These are phyloP conservation scores for Nibea coibor DNA, from an alignment of 2,113 vertebrate genomes.

Conservation along the genomic window DNA sequence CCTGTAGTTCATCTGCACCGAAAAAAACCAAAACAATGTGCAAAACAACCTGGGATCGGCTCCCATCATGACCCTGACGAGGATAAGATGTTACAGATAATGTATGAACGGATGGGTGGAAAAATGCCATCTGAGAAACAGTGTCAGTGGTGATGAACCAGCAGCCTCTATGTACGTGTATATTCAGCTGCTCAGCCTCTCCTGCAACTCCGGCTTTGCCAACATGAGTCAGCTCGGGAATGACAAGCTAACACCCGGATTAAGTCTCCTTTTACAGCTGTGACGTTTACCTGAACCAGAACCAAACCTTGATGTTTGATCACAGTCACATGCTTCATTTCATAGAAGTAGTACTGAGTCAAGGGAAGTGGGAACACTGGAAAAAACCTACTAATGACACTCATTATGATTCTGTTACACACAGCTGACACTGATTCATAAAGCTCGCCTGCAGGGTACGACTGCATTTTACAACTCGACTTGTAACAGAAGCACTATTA, in stretches of 20 bases:
- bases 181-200: not conserved
- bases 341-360: constrained; percentile 24
- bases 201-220: constrained; percentile 39
- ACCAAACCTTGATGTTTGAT: not conserved
- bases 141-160: not conserved
- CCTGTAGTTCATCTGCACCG: no score
- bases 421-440: constrained; percentile 12
- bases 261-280: no score
- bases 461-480: not conserved
- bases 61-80: no score
- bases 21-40: no score
- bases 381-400: constrained; percentile 13
- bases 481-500: not conserved
- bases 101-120: no score
- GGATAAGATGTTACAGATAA: no score
- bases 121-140: not conserved
- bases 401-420: constrained; percentile 6
- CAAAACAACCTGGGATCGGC: no score
- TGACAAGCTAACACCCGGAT: not conserved
- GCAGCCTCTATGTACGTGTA: not conserved
- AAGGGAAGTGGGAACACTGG: not conserved
- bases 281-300: not conserved
- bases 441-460: not conserved
- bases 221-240: constrained; percentile 55
- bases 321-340: not conserved